Evolutionary conservation across 2,888 invertebrate species (phyloP).

Genomic region (Muschampia plurimacula): DNA sequence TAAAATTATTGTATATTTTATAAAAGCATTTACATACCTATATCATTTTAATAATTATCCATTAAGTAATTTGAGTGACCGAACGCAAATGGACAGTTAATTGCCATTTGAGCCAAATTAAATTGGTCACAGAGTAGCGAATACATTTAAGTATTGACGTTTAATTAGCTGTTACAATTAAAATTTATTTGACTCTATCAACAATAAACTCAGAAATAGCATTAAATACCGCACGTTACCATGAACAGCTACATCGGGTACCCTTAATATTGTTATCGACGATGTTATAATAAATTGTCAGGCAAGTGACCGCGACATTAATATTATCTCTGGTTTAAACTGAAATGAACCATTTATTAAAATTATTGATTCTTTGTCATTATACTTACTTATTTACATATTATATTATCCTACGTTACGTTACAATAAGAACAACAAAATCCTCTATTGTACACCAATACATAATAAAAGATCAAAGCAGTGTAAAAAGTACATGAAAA

Average conservation of each 20-base stretch:
- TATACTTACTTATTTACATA: background rate
- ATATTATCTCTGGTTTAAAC: background rate
- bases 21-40: too few species aligned
- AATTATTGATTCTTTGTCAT: background rate
- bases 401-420: too few species aligned
- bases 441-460: too few species aligned
- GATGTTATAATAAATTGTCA: too few species aligned
- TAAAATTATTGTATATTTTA: too few species aligned
- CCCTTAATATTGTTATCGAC: too few species aligned
- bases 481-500: too few species aligned
- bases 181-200: background rate
- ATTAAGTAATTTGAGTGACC: slow-evolving; percentile 14
- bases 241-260: too few species aligned
- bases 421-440: too few species aligned
- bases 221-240: background rate
- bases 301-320: background rate
- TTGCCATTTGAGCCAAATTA: slow-evolving; percentile 27
- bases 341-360: background rate
- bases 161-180: slow-evolving; percentile 18
- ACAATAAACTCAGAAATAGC: background rate
- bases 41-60: too few species aligned
- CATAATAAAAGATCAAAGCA: too few species aligned
- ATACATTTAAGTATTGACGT: slow-evolving; percentile 15
- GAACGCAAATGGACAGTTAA: slow-evolving; percentile 31
- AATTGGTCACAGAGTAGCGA: slow-evolving; percentile 27